A percentile compares a stretch with the other conserved stretches of the same genome.
Evolutionary conservation across 2,888 invertebrate species (phyloP).

Genomic region (Congeria kusceri): DNA sequence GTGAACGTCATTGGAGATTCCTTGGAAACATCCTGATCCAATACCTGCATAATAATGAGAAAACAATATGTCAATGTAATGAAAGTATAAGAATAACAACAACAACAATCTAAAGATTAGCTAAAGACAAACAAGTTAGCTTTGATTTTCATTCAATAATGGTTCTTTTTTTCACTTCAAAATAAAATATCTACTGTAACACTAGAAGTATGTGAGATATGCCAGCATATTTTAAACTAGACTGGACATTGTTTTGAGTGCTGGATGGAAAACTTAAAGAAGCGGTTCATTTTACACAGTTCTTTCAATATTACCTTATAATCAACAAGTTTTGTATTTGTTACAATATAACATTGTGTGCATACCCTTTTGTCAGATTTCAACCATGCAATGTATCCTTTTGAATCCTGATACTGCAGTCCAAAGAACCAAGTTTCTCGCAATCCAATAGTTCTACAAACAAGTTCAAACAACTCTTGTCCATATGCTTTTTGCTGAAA

Average conservation of each 20-base stretch:
- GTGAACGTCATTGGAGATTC: constrained; percentile 92
- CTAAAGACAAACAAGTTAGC: too few species aligned
- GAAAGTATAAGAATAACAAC: neutral
- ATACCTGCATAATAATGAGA: constrained; percentile 87
- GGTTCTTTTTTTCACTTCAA: too few species aligned
- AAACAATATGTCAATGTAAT: neutral
- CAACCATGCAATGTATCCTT: constrained; percentile 99
- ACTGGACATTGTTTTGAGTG: too few species aligned
- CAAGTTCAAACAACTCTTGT: constrained; percentile 97
- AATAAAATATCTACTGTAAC: too few species aligned
- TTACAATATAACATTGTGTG: neutral
- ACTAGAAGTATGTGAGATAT: too few species aligned
- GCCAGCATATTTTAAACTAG: too few species aligned
- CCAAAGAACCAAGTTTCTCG: constrained; percentile 99
- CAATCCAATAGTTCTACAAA: constrained; percentile 98
- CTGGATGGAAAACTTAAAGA: too few species aligned
- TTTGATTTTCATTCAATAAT: too few species aligned
- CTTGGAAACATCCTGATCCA: constrained; percentile 95
- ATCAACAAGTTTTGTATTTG: too few species aligned
- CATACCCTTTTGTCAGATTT: constrained; percentile 99
- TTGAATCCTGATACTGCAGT: constrained; percentile 98
- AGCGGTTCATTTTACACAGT: too few species aligned
- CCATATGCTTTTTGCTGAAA: constrained; percentile 95
- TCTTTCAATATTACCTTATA: too few species aligned
- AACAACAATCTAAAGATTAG: neutral